Evolutionary conservation across 1,140 invertebrate species (phyloP).

Genomic region (Sinella curviseta): DNA sequence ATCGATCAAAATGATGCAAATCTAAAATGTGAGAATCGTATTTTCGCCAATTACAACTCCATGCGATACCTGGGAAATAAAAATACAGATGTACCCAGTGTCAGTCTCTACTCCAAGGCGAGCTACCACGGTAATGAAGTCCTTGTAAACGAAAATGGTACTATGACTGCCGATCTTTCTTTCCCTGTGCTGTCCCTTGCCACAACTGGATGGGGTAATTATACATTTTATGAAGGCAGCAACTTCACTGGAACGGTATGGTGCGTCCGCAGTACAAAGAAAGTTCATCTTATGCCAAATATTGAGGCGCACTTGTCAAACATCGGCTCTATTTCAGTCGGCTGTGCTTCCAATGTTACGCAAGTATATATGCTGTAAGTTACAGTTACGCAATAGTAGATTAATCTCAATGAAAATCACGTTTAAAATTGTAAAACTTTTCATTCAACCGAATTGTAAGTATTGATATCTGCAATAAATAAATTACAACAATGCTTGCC

Average conservation of each 20-base stretch:
- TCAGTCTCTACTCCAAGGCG: conserved; percentile 6
- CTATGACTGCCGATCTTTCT: background rate
- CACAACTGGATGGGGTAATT: conserved; percentile 1
- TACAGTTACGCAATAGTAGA: background rate
- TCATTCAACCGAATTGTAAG: too few species aligned
- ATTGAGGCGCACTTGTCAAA: background rate
- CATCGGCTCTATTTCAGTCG: background rate
- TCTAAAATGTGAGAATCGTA: background rate
- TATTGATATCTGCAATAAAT: too few species aligned
- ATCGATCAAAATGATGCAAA: background rate
- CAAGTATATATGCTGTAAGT: background rate
- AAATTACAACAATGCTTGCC: too few species aligned
- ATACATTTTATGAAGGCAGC: background rate
- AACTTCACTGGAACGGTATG: background rate
- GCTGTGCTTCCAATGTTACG: background rate
- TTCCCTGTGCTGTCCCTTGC: background rate
- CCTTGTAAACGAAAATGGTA: background rate
- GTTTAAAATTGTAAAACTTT: too few species aligned
- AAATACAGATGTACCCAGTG: background rate
- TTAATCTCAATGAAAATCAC: too few species aligned
- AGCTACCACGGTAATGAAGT: conserved; percentile 4
- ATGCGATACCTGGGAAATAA: background rate
- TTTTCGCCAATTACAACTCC: background rate
- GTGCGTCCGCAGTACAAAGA: background rate
- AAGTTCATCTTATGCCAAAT: background rate